These are phyloP conservation scores for Corydoras maculifer DNA, from an alignment of 2,113 vertebrate species.

Conservation along the genomic window DNA sequence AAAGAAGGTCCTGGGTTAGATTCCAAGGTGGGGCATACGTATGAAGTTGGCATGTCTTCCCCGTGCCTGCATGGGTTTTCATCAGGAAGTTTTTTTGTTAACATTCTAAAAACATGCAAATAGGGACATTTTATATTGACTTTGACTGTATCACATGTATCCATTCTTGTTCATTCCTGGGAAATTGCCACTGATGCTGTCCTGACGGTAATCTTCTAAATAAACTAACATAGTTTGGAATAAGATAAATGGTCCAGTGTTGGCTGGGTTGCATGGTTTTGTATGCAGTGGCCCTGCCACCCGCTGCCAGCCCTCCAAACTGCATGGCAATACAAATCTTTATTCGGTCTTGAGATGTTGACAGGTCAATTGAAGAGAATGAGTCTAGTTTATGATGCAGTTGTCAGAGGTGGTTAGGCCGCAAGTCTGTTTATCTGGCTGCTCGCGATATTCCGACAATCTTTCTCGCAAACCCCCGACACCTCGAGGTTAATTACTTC, in stretches of 20 bases:
- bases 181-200: too few relatives aligned
- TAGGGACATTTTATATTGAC: too few relatives aligned
- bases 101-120: too few relatives aligned
- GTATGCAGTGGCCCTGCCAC: constrained; percentile 28
- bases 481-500: constrained; percentile 94
- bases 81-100: too few relatives aligned
- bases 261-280: constrained; percentile 24
- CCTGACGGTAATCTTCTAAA: too few relatives aligned
- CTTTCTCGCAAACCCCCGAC: constrained; percentile 82
- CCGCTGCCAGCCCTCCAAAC: constrained; percentile 62
- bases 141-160: too few relatives aligned
- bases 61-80: too few relatives aligned
- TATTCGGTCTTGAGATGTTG: constrained; percentile 85
- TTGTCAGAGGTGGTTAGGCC: constrained; percentile 88
- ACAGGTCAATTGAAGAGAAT: constrained; percentile 91
- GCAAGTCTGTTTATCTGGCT: constrained; percentile 80
- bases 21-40: too few relatives aligned
- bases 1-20: too few relatives aligned
- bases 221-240: constrained; percentile 33
- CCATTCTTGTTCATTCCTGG: too few relatives aligned
- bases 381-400: constrained; percentile 90
- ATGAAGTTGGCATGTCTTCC: too few relatives aligned
- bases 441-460: constrained; percentile 83
- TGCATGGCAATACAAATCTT: constrained; percentile 87
- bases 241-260: constrained; percentile 23